A percentile compares a stretch with the other conserved stretches of the same genome.
These are phyloP conservation scores for Fragum whitleyi DNA, from an alignment of 2,888 invertebrate genomes.

Conservation along the genomic window DNA sequence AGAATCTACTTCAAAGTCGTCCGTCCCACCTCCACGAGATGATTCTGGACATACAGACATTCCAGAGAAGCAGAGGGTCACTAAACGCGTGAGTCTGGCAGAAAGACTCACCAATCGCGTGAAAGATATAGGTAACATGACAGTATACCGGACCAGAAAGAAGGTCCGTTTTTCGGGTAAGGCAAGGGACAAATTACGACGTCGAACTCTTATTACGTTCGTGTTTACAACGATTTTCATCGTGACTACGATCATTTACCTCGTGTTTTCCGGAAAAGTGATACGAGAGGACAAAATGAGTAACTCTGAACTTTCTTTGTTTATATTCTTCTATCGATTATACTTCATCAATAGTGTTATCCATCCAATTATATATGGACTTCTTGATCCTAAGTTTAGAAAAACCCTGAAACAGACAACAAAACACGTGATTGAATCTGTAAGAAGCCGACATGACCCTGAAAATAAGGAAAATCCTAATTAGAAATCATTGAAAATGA, in stretches of 20 bases:
- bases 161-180: constrained; percentile 26
- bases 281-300: constrained; percentile 15
- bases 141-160: constrained; percentile 15
- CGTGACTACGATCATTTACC: constrained; percentile 27
- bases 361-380: constrained; percentile 42
- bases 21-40: not conserved
- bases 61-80: not conserved
- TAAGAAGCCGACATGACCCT: constrained; percentile 24
- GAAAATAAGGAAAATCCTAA: constrained; percentile 12
- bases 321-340: constrained; percentile 30
- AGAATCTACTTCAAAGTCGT: constrained; percentile 4
- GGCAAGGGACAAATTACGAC: constrained; percentile 33
- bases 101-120: constrained; percentile 14
- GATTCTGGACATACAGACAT: too few relatives aligned
- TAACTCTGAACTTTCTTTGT: constrained; percentile 17
- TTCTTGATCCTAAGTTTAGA: constrained; percentile 43
- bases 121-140: constrained; percentile 2
- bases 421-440: constrained; percentile 25
- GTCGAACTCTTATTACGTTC: constrained; percentile 43
- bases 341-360: constrained; percentile 48
- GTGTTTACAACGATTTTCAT: constrained; percentile 46
- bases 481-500: too few relatives aligned
- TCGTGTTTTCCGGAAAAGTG: constrained; percentile 18
- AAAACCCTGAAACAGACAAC: constrained; percentile 39
- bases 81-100: constrained; percentile 2